Base-by-base conservation (phyloP, 2,888 invertebrate species). In the Adelognathus sp. region DNA sequence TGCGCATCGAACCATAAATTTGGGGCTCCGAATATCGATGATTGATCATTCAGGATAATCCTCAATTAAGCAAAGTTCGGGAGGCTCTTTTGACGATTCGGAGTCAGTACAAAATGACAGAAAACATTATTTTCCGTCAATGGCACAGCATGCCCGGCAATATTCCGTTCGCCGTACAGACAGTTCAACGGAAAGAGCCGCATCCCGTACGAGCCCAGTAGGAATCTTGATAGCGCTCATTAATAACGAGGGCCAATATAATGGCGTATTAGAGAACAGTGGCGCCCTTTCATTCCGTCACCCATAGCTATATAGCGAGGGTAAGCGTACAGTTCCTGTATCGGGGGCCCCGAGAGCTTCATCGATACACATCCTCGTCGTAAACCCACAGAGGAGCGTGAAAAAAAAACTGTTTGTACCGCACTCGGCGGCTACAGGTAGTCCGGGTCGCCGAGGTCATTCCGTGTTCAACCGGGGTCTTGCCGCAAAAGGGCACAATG, bases 211-310 rank as follows among this genome's bases (percentile, higher is more conserved):
- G 14, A 54, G 7, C n/a, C 27, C 39, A 3, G 3, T 63, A 82
- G 64, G 74, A 80, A 78, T 77, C 80, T 79, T 69, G 75, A 74
- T 80, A 81, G 84, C 79, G 75, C 75, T 87, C 86, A 87, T 88
- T 87, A 86, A 89, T 89, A 88, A 89, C 84, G 77, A 78, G 58
- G 81, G 80, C 85, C 86, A 87, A 89, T 88, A 88, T 88, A 89
- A 90, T 87, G 88, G 86, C 82, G 87, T 83, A 87, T 89, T 88
- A 88, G 84, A 84, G 82, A 84, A 84, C 81, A 85, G 81, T 72
- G 67, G 73, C n/a, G n/a, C 67, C 75, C 80, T 79, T 81, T 77
- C 14, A 27, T 29, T 60, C 29, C 41, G 21, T 70, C n/a, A 7
- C 31, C 64, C 46, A 36, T 29, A 36, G 44, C 14, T n/a, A n/a